Evolutionary conservation across 1,140 invertebrate genomes (phyloP).

Genomic region (Drosophila serrata): DNA sequence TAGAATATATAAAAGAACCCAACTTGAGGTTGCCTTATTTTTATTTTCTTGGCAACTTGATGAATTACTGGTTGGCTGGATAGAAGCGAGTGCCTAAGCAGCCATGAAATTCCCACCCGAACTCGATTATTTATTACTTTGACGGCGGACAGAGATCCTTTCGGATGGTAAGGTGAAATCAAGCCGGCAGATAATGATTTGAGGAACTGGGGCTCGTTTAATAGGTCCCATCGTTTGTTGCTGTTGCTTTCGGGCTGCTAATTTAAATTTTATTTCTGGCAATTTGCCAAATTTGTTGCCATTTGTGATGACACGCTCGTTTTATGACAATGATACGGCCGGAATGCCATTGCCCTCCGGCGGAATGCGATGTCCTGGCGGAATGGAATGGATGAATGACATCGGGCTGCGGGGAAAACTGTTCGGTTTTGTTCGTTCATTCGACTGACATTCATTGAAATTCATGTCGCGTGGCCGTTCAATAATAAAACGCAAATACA

Average conservation of each 20-base stretch:
- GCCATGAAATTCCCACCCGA: slow-evolving; percentile 34
- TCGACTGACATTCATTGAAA: slow-evolving; percentile 79
- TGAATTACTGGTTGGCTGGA: slow-evolving; percentile 51
- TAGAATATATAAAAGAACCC: slow-evolving; percentile 49
- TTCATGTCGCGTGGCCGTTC: slow-evolving; percentile 79
- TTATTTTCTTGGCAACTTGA: slow-evolving; percentile 48
- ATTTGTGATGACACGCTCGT: slow-evolving; percentile 80
- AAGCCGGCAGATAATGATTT: slow-evolving; percentile 46
- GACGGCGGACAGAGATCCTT: slow-evolving; percentile 35
- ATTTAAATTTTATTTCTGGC: slow-evolving; percentile 84
- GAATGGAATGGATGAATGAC: slow-evolving; percentile 6
- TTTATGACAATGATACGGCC: slow-evolving; percentile 75
- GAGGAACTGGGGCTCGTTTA: slow-evolving; percentile 43
- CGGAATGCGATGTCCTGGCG: slow-evolving; percentile 1
- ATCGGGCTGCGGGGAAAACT: background rate
- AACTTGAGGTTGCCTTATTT: slow-evolving; percentile 23
- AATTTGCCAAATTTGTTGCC: slow-evolving; percentile 82
- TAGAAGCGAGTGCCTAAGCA: slow-evolving; percentile 50
- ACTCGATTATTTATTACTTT: slow-evolving; percentile 48
- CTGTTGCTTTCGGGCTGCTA: slow-evolving; percentile 50
- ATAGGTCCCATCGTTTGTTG: slow-evolving; percentile 48
- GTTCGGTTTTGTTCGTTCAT: slow-evolving; percentile 5
- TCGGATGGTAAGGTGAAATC: slow-evolving; percentile 39
- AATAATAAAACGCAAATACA: slow-evolving; percentile 83
- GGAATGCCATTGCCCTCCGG: slow-evolving; percentile 34